A percentile compares a stretch with the other conserved stretches of the same genome.
Conservation (phyloP, 2,888 invertebrate genomes). For the Lithophane ornitopus region DNA sequence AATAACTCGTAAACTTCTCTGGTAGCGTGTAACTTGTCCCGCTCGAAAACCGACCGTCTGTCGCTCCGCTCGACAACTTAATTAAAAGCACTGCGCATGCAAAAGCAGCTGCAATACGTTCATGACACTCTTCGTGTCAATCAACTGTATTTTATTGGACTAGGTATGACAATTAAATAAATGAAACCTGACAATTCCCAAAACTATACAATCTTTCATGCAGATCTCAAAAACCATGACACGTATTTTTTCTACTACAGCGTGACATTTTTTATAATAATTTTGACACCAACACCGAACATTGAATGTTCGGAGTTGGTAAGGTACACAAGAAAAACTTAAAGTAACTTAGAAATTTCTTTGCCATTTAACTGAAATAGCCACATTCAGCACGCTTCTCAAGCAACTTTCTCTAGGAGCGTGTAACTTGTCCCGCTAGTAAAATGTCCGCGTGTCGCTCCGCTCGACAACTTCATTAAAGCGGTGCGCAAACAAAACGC, state of each 20-base stretch:
- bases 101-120: conserved; percentile 65
- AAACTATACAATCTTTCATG: background rate
- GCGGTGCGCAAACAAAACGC: conserved; percentile 76
- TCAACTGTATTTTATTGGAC: conserved; percentile 71
- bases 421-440: conserved; percentile 55
- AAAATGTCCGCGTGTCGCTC: conserved; percentile 59
- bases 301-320: background rate
- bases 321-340: background rate
- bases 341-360: background rate
- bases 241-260: background rate
- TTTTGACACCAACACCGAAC: background rate
- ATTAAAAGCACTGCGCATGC: conserved; percentile 79
- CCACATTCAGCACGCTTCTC: background rate
- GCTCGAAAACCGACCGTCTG: conserved; percentile 51
- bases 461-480: conserved; percentile 83
- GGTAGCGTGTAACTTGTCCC: conserved; percentile 46
- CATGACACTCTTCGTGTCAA: conserved; percentile 77
- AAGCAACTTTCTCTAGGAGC: conserved; percentile 16
- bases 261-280: background rate
- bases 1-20: conserved; percentile 5
- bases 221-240: background rate
- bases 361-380: background rate
- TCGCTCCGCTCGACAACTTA: conserved; percentile 78
- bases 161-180: conserved; percentile 1
- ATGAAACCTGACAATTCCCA: background rate